Evolutionary conservation across 2,113 vertebrate species (phyloP).

Genomic region (Galemys pyrenaicus): DNA sequence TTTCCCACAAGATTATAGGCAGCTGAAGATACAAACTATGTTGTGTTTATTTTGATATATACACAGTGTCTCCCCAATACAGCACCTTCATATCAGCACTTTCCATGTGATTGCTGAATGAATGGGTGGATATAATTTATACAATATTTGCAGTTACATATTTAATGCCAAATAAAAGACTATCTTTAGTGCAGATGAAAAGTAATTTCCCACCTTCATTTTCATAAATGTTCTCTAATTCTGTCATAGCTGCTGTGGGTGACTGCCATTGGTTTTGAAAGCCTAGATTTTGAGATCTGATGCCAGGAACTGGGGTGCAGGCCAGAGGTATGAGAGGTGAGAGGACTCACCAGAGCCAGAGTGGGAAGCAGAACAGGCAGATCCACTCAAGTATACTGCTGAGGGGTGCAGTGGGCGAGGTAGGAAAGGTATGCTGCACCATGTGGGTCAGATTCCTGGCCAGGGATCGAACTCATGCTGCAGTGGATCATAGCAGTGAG

Average conservation of each 20-base stretch:
- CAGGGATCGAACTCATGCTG: no score
- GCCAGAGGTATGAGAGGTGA: no score
- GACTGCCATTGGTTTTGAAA: constrained; percentile 8
- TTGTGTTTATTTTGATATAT: neutral
- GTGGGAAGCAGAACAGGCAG: no score
- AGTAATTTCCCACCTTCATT: neutral
- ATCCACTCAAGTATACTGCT: no score
- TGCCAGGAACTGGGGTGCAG: neutral
- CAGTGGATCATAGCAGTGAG: no score
- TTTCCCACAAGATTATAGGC: neutral
- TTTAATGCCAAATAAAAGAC: neutral
- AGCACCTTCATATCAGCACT: neutral
- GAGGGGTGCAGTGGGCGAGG: no score
- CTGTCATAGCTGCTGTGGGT: neutral
- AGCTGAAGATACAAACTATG: neutral
- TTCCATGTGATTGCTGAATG: neutral
- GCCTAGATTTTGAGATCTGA: neutral
- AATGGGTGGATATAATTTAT: neutral
- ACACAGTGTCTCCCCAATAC: neutral
- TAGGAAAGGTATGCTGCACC: no score
- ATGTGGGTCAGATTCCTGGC: no score
- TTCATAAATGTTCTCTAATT: neutral
- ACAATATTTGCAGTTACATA: neutral
- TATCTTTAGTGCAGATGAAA: neutral
- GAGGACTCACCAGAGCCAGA: no score